These are phyloP conservation scores for Hydrotaea diabolus DNA, from an alignment of 2,888 invertebrate species.

Conservation along the genomic window DNA sequence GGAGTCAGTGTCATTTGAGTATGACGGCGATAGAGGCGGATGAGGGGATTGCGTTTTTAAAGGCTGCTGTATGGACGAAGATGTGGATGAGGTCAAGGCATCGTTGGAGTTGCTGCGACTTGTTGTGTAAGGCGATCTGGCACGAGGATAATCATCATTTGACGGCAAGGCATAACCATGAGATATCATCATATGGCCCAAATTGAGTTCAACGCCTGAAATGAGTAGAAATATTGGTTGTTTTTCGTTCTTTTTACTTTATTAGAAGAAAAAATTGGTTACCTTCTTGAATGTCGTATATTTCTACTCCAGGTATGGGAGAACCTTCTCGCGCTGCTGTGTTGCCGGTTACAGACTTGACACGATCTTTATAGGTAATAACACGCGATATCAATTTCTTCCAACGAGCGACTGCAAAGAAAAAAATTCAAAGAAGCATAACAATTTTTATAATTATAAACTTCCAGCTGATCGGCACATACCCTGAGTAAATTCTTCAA, in stretches of 20 bases:
- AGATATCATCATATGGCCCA: constrained; percentile 76
- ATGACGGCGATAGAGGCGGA: constrained; percentile 41
- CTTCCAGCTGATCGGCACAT: constrained; percentile 44
- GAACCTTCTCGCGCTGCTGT: constrained; percentile 83
- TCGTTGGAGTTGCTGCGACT: constrained; percentile 70
- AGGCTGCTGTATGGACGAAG: constrained; percentile 70
- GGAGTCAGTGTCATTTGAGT: constrained; percentile 41
- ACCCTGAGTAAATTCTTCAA: constrained; percentile 87
- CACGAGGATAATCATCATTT: constrained; percentile 72
- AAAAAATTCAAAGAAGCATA: not conserved
- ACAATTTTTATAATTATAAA: constrained; percentile 41
- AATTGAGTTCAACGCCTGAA: constrained; percentile 76
- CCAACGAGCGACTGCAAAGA: constrained; percentile 87
- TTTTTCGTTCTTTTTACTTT: not conserved
- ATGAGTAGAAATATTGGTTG: not conserved
- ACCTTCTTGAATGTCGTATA: constrained; percentile 87
- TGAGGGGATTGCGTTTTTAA: constrained; percentile 61
- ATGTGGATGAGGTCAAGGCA: constrained; percentile 70
- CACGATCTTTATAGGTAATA: constrained; percentile 85
- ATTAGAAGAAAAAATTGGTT: too few species aligned
- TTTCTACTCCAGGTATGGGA: constrained; percentile 89
- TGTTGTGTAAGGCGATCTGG: constrained; percentile 62
- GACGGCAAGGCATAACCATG: constrained; percentile 76
- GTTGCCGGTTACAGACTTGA: constrained; percentile 75
- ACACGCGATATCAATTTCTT: constrained; percentile 89